phyloP scores from a whole-genome alignment of 2,888 invertebrate species.

The Callosobruchus maculatus region DNA sequence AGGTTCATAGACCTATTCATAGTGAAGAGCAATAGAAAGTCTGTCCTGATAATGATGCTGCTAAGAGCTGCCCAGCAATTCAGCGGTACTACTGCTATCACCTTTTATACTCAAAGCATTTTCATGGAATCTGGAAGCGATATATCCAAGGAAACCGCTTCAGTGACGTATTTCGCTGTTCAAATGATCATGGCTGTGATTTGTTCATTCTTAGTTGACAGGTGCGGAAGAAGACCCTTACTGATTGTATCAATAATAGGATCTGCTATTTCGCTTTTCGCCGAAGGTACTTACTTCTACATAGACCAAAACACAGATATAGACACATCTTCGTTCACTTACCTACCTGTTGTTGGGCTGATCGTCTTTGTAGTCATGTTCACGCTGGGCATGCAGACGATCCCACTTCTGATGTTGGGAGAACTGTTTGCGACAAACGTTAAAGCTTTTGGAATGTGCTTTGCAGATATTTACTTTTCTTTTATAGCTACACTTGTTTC shows the following conservation, averaged over 20 bases:
- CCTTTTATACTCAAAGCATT: constrained; percentile 59
- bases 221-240: constrained; percentile 53
- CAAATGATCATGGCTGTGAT: constrained; percentile 56
- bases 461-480: constrained; percentile 54
- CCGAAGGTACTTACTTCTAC: constrained; percentile 51
- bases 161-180: constrained; percentile 48
- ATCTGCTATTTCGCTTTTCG: constrained; percentile 45
- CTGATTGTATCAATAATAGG: constrained; percentile 53
- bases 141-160: constrained; percentile 44
- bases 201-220: constrained; percentile 58
- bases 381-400: constrained; percentile 53
- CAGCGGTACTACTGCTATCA: constrained; percentile 61
- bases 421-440: constrained; percentile 57
- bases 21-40: constrained; percentile 59
- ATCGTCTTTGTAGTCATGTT: constrained; percentile 52
- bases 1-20: constrained; percentile 56
- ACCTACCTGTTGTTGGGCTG: constrained; percentile 50
- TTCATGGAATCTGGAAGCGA: constrained; percentile 46
- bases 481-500: constrained; percentile 50
- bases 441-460: constrained; percentile 57
- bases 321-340: constrained; percentile 41
- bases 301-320: constrained; percentile 43
- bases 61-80: constrained; percentile 55
- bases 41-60: constrained; percentile 59
- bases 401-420: constrained; percentile 53